A percentile compares a stretch with the other conserved stretches of the same genome.
Evolutionary conservation across 2,113 vertebrate genomes (phyloP).

Genomic region (Murina feae): DNA sequence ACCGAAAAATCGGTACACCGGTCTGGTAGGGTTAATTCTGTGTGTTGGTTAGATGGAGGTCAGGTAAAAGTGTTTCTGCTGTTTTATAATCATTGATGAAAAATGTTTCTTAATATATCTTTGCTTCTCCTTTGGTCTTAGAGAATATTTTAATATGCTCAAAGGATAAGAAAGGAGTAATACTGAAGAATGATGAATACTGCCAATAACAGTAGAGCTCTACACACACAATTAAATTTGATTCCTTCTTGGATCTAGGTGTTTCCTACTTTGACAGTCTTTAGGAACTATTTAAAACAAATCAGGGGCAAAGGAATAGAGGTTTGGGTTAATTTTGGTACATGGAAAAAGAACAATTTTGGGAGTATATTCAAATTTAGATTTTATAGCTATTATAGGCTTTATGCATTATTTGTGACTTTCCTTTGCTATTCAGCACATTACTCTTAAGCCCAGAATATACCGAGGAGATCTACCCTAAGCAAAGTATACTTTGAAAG

Average conservation of each 20-base stretch:
- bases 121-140: not conserved
- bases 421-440: not conserved
- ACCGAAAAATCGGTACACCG: no score
- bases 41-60: not conserved
- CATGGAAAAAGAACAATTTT: constrained; percentile 21
- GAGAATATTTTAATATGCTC: not conserved
- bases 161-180: not conserved
- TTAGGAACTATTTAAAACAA: constrained; percentile 26
- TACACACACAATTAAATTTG: not conserved
- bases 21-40: no score
- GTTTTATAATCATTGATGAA: not conserved
- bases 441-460: not conserved
- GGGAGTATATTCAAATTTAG: constrained; percentile 11
- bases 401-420: not conserved
- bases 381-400: not conserved
- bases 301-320: not conserved
- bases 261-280: constrained; percentile 2
- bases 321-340: not conserved
- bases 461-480: not conserved
- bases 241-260: not conserved
- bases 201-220: not conserved
- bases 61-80: not conserved
- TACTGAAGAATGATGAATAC: not conserved
- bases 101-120: not conserved
- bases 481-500: not conserved